Evolutionary conservation across 2,888 invertebrate species (phyloP).

Genomic region (Erebia epiphron): DNA sequence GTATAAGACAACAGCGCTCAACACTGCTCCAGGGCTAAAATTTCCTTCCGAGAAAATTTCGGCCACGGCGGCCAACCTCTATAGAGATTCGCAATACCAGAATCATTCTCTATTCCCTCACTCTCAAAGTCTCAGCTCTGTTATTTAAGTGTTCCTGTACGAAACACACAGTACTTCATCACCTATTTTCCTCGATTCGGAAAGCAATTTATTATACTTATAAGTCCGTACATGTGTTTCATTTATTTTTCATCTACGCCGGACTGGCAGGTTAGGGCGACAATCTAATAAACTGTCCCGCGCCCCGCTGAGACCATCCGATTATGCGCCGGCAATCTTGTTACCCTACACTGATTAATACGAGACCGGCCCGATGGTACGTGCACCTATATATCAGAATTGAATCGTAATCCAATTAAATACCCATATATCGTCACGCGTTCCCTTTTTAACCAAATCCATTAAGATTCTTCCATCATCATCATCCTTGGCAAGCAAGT

Average conservation of each 20-base stretch:
- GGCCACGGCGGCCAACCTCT: no score
- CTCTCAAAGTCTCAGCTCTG: no score
- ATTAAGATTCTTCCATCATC: no score
- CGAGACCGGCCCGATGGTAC: constrained; percentile 61
- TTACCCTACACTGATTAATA: constrained; percentile 81
- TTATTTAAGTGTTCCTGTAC: no score
- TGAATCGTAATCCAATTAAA: constrained; percentile 60
- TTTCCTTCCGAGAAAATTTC: no score
- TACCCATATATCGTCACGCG: constrained; percentile 17
- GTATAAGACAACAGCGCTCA: no score
- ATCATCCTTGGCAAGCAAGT: no score
- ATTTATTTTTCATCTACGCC: constrained; percentile 47
- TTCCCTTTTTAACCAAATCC: constrained; percentile 24
- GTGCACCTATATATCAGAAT: constrained; percentile 54
- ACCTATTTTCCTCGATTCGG: no score
- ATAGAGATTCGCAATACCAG: no score
- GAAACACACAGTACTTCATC: no score
- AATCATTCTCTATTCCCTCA: no score
- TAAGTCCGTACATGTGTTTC: constrained; percentile 39
- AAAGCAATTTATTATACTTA: not conserved
- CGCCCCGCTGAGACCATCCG: constrained; percentile 76
- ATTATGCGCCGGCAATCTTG: constrained; percentile 74
- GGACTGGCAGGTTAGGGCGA: constrained; percentile 72
- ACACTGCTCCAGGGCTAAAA: no score
- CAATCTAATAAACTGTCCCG: constrained; percentile 78